These are phyloP conservation scores for Hymenochirus boettgeri DNA, from an alignment of 2,113 vertebrate species.

Conservation along the genomic window DNA sequence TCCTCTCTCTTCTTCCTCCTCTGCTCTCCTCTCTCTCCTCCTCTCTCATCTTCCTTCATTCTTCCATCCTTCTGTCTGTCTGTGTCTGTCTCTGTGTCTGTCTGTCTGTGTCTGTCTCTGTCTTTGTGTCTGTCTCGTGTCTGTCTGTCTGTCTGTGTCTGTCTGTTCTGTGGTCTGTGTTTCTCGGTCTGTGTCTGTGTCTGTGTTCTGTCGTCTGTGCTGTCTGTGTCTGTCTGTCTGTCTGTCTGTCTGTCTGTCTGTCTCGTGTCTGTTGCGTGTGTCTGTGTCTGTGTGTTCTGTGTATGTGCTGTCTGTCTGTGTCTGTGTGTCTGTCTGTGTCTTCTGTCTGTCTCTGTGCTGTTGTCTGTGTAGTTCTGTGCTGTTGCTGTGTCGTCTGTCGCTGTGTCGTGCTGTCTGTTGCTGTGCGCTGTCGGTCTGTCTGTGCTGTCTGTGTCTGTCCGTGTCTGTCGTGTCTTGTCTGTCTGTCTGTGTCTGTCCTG, in stretches of 20 bases:
- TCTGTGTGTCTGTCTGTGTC: background rate
- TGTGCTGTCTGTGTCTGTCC: too few relatives aligned
- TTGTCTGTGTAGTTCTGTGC: background rate
- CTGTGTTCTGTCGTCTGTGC: too few relatives aligned
- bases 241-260: background rate
- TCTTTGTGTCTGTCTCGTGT: too few relatives aligned
- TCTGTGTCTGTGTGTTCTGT: too few relatives aligned
- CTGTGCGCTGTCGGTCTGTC: background rate
- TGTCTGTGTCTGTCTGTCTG: background rate
- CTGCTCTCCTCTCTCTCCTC: too few relatives aligned
- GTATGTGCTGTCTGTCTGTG: background rate
- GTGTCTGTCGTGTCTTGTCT: too few relatives aligned
- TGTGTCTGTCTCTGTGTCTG: background rate
- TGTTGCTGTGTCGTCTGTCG: slow-evolving; percentile 6
- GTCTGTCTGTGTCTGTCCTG: too few relatives aligned
- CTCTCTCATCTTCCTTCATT: too few relatives aligned
- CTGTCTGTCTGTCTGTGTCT: too few relatives aligned
- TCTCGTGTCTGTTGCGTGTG: too few relatives aligned
- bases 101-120: background rate
- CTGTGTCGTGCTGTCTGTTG: background rate
- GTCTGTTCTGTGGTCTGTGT: too few relatives aligned
- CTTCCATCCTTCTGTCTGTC: background rate
- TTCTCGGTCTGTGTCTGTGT: background rate
- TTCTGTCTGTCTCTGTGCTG: background rate
- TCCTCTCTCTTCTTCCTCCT: too few relatives aligned